phyloP scores from a whole-genome alignment of 2,797 vertebrate genomes.

The Melanotaenia boesemani region DNA sequence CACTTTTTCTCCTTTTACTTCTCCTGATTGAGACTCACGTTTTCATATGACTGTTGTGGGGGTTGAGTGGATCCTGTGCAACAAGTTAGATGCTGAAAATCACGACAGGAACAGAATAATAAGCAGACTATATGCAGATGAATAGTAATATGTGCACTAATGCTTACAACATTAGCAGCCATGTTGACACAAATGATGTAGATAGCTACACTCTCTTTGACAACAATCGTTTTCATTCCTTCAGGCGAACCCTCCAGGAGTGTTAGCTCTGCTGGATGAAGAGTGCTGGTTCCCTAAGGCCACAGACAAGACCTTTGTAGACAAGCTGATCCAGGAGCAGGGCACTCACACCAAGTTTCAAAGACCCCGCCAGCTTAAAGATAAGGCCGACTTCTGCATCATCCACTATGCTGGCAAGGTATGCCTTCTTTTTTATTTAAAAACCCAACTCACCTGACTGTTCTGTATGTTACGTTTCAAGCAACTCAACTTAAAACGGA shows the following conservation, averaged over 20 bases:
- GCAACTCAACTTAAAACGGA: no score
- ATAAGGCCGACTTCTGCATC: conserved; percentile 98
- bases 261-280: conserved; percentile 95
- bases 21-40: no score
- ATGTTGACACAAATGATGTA: no score
- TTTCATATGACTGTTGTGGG: no score
- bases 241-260: conserved; percentile 95
- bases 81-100: no score
- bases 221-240: conserved; percentile 3
- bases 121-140: no score
- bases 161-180: no score
- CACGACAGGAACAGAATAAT: no score
- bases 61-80: no score
- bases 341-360: conserved; percentile 97
- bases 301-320: conserved; percentile 97
- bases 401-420: conserved; percentile 98
- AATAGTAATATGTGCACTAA: no score
- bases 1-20: no score
- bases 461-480: background rate
- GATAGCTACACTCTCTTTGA: no score
- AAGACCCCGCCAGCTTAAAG: conserved; percentile 97
- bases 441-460: background rate
- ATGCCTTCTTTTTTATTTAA: conserved; percentile 21
- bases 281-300: conserved; percentile 99
- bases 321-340: conserved; percentile 97